Evolutionary conservation across 2,797 vertebrate species (phyloP).

Genomic region (Phataginus tetradactyla): DNA sequence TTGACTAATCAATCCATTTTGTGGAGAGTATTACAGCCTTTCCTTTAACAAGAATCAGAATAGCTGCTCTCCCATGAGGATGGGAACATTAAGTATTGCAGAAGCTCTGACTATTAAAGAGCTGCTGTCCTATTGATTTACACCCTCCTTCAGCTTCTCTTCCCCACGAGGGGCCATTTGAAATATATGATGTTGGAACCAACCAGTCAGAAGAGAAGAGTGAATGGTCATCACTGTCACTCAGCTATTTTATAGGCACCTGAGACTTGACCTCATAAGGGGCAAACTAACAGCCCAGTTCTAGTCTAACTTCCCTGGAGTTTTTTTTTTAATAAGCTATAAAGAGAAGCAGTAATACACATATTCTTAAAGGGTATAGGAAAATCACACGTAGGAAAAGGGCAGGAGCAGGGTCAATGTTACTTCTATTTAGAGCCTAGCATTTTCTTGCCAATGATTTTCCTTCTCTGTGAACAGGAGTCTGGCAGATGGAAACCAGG

Average conservation of each 20-base stretch:
- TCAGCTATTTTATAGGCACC: neutral
- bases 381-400: neutral
- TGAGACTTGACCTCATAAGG: neutral
- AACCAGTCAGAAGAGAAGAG: neutral
- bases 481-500: conserved; percentile 44
- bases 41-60: neutral
- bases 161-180: neutral
- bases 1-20: neutral
- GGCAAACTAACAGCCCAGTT: neutral
- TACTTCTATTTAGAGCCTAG: neutral
- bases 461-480: neutral
- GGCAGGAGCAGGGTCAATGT: neutral
- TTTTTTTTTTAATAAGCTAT: neutral
- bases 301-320: neutral
- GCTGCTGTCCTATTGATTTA: conserved; percentile 46
- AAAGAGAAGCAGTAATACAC: neutral
- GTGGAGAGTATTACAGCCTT: neutral
- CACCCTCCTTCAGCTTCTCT: neutral
- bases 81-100: neutral
- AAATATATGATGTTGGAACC: conserved; percentile 5
- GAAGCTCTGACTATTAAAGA: conserved; percentile 27
- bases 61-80: neutral
- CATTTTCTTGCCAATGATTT: conserved; percentile 34
- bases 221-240: neutral
- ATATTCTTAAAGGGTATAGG: neutral